Percentiles rank a stretch among this genome's conserved stretches.
phyloP scores from a whole-genome alignment of 1,140 invertebrate genomes.

The Dendrolimus punctatus region DNA sequence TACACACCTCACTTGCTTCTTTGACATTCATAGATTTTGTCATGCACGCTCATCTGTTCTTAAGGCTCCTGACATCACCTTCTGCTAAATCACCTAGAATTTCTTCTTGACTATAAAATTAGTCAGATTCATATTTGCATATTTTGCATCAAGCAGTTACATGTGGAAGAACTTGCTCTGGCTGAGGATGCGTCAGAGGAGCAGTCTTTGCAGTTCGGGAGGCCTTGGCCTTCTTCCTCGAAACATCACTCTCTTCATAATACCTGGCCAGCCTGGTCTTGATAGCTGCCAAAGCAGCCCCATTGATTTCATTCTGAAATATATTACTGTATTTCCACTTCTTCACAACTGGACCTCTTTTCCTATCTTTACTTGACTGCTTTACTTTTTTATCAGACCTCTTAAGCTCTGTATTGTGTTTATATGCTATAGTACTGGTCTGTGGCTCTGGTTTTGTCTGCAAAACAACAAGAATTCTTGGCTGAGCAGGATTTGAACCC shows the following conservation, averaged over 20 bases:
- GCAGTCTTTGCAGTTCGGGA: constrained; percentile 36
- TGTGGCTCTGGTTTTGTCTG: constrained; percentile 53
- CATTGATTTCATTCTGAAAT: constrained; percentile 71
- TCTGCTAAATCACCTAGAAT: no score
- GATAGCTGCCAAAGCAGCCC: constrained; percentile 62
- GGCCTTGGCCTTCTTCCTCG: constrained; percentile 62
- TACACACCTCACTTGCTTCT: no score
- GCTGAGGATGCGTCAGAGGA: constrained; percentile 1
- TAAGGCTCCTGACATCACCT: no score
- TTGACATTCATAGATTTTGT: no score
- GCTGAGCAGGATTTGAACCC: constrained; percentile 50
- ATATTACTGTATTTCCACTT: constrained; percentile 70
- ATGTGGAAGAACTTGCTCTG: no score
- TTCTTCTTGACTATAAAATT: no score
- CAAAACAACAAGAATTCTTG: constrained; percentile 46
- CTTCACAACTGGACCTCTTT: constrained; percentile 62
- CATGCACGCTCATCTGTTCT: no score
- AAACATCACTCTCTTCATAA: constrained; percentile 65
- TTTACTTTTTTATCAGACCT: constrained; percentile 33
- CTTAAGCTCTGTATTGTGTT: constrained; percentile 28
- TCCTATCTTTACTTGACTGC: constrained; percentile 48
- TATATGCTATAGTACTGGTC: constrained; percentile 32
- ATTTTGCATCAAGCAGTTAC: no score
- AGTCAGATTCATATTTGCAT: no score
- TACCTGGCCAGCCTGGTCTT: constrained; percentile 69